Conservation (phyloP, 2,888 invertebrate genomes). For the Polymixis flavicincta region DNA sequence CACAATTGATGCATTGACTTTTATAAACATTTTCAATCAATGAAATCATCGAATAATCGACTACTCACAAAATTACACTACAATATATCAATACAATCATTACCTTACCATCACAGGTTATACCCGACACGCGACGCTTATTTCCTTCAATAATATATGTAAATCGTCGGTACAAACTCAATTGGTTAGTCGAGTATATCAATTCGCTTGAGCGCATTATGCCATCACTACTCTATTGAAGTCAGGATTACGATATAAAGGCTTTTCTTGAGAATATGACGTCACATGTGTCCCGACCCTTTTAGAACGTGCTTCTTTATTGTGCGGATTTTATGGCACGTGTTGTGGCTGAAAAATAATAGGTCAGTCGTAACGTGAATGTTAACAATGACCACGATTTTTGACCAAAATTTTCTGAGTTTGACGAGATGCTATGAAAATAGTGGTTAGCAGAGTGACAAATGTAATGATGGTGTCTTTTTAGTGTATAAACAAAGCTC, state of each 20-base stretch:
- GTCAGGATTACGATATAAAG: slow-evolving; percentile 59
- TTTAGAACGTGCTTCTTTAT: slow-evolving; percentile 58
- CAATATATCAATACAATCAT: slow-evolving; percentile 28
- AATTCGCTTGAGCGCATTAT: slow-evolving; percentile 43
- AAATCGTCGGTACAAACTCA: slow-evolving; percentile 64
- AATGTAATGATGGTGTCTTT: no score
- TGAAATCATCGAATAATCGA: background rate
- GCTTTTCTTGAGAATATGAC: slow-evolving; percentile 57
- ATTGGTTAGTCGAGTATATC: slow-evolving; percentile 50
- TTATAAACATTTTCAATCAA: background rate
- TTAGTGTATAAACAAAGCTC: no score
- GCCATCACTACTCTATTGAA: slow-evolving; percentile 53
- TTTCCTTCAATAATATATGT: slow-evolving; percentile 64
- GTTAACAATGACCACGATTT: background rate
- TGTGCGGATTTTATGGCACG: slow-evolving; percentile 21
- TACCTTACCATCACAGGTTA: slow-evolving; percentile 64
- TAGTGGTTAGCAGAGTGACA: no score
- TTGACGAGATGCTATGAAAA: background rate
- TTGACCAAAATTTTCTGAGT: background rate
- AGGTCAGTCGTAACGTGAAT: slow-evolving; percentile 20
- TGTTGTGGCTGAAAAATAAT: slow-evolving; percentile 30
- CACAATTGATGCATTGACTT: background rate
- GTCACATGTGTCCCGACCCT: slow-evolving; percentile 60
- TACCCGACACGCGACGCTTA: slow-evolving; percentile 46
- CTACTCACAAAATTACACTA: slow-evolving; percentile 24